phyloP scores from a whole-genome alignment of 2,113 vertebrate genomes.

The Xiphophorus couchianus region DNA sequence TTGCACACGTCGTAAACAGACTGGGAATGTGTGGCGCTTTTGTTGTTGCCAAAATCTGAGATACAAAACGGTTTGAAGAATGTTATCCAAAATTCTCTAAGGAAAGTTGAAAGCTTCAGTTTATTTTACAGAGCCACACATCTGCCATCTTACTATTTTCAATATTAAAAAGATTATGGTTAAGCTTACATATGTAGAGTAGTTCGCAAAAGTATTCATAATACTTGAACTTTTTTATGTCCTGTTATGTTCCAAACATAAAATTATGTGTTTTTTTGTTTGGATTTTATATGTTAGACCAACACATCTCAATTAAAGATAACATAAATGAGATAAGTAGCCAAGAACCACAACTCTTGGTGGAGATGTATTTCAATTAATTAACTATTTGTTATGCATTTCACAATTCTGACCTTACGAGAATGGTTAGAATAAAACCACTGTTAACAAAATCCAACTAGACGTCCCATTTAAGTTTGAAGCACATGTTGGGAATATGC shows the following conservation, averaged over 20 bases:
- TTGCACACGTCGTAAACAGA: slow-evolving; percentile 55
- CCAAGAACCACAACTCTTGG: too few species aligned
- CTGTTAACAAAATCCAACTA: too few species aligned
- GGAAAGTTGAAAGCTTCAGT: slow-evolving; percentile 41
- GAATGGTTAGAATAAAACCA: too few species aligned
- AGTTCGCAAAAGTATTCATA: background rate
- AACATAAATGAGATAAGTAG: too few species aligned
- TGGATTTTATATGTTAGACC: too few species aligned
- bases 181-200: slow-evolving; percentile 4
- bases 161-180: slow-evolving; percentile 16
- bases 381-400: too few species aligned
- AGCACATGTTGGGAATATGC: too few species aligned
- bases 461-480: too few species aligned
- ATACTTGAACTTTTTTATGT: background rate
- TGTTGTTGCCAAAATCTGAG: slow-evolving; percentile 58
- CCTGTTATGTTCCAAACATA: too few species aligned
- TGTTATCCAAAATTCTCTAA: slow-evolving; percentile 40
- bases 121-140: slow-evolving; percentile 21
- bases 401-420: too few species aligned
- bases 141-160: slow-evolving; percentile 26
- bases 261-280: too few species aligned
- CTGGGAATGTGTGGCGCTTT: slow-evolving; percentile 56
- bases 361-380: too few species aligned
- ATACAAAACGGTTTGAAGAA: slow-evolving; percentile 46
- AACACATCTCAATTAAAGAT: background rate